These are phyloP conservation scores for Pterostichus madidus DNA, from an alignment of 2,888 invertebrate species.

Conservation along the genomic window DNA sequence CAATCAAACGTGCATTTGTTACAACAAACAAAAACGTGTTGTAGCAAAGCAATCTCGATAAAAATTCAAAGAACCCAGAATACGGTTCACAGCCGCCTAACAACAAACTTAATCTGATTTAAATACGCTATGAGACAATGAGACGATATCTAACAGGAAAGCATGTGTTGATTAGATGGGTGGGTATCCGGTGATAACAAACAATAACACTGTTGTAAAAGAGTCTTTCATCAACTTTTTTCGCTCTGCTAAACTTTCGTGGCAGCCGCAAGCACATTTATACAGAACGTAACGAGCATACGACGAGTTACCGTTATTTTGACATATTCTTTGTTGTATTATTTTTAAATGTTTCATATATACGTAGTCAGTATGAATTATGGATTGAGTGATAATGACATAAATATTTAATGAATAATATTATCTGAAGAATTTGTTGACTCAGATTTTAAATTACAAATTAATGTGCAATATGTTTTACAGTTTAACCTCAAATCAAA, in stretches of 20 bases:
- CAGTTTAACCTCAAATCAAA: too few species aligned
- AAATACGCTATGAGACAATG: slow-evolving; percentile 6
- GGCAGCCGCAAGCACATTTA: slow-evolving; percentile 38
- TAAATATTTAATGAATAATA: too few species aligned
- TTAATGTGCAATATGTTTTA: slow-evolving; percentile 10
- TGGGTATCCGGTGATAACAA: slow-evolving; percentile 51
- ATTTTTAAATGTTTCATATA: slow-evolving; percentile 40
- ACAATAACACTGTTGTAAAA: slow-evolving; percentile 11
- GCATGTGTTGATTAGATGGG: slow-evolving; percentile 13
- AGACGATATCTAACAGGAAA: slow-evolving; percentile 34
- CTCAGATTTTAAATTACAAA: background rate
- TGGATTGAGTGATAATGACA: background rate
- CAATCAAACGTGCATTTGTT: too few species aligned
- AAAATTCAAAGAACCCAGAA: too few species aligned
- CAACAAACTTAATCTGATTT: too few species aligned
- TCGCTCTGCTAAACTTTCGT: slow-evolving; percentile 58
- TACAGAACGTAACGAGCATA: slow-evolving; percentile 41
- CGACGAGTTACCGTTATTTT: slow-evolving; percentile 61
- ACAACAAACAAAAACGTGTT: too few species aligned
- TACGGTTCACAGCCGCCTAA: too few species aligned
- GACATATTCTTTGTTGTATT: slow-evolving; percentile 63
- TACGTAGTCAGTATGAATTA: slow-evolving; percentile 14
- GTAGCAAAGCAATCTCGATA: too few species aligned
- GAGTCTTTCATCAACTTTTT: slow-evolving; percentile 48
- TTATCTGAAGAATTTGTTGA: background rate